These are phyloP conservation scores for Aythya baeri DNA, from an alignment of 2,113 vertebrate genomes.

Conservation along the genomic window DNA sequence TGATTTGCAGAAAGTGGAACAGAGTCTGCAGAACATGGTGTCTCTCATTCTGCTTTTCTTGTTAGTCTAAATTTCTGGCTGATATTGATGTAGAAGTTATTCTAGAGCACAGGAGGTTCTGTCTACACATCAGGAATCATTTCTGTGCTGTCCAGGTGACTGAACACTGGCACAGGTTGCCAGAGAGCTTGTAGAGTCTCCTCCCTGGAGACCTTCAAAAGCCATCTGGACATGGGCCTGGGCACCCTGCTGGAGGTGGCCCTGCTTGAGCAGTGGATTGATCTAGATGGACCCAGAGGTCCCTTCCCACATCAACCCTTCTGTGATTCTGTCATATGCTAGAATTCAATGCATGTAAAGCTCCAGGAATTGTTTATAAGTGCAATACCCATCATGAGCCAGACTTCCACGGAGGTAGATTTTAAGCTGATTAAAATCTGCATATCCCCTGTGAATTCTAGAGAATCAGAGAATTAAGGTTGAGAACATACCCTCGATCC, in stretches of 20 bases:
- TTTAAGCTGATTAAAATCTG: not conserved
- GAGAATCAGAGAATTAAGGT: not conserved
- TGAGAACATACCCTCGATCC: not conserved
- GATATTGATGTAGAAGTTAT: not conserved
- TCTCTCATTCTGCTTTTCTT: not conserved
- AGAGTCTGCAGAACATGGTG: not conserved
- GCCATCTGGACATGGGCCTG: no score
- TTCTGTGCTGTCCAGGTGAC: no score
- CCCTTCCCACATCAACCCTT: not conserved
- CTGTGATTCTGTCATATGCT: no score
- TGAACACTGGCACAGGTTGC: no score
- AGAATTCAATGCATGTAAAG: not conserved
- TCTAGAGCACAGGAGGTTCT: not conserved
- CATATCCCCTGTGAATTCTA: not conserved
- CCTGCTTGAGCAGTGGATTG: no score
- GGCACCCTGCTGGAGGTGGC: no score
- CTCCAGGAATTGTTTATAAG: not conserved
- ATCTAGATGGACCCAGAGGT: not conserved
- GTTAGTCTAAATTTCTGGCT: not conserved
- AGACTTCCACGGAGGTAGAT: accelerated
- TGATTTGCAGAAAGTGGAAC: not conserved
- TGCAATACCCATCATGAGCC: accelerated
- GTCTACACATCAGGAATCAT: no score
- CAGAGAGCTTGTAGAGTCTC: no score
- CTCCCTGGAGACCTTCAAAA: no score